Conservation (phyloP, 1,140 invertebrate genomes). For the Bradynema listronoti region DNA sequence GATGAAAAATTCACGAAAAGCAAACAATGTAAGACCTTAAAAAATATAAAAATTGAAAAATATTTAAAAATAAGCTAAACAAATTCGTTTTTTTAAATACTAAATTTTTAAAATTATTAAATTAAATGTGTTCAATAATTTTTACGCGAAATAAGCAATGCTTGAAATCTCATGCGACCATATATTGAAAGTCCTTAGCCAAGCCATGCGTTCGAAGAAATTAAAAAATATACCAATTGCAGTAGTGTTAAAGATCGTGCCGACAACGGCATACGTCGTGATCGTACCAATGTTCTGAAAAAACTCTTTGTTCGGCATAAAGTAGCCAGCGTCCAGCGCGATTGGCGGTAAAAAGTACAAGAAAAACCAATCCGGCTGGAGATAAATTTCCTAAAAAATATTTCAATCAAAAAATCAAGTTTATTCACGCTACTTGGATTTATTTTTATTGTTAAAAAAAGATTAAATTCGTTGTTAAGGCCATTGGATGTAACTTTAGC, state of each 20-base stretch:
- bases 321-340: conserved; percentile 91
- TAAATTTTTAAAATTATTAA: too few species aligned
- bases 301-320: conserved; percentile 88
- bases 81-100: too few species aligned
- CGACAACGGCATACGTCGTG: conserved; percentile 81
- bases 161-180: too few species aligned
- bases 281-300: conserved; percentile 93
- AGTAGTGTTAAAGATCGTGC: conserved; percentile 58
- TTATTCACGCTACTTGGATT: too few species aligned
- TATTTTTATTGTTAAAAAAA: too few species aligned
- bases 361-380: conserved; percentile 44
- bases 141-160: too few species aligned
- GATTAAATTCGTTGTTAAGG: too few species aligned
- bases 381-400: conserved; percentile 24
- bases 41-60: not conserved
- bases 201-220: not conserved
- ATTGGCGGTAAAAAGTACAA: conserved; percentile 62
- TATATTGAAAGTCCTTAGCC: not conserved
- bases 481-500: too few species aligned
- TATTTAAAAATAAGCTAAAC: too few species aligned
- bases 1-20: conserved; percentile 23
- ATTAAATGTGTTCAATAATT: too few species aligned
- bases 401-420: conserved; percentile 1
- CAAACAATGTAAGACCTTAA: conserved; percentile 25
- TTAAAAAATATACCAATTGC: conserved; percentile 19